These are phyloP conservation scores for Spatulosminthurus flaviceps DNA, from an alignment of 2,888 invertebrate genomes.

Conservation along the genomic window DNA sequence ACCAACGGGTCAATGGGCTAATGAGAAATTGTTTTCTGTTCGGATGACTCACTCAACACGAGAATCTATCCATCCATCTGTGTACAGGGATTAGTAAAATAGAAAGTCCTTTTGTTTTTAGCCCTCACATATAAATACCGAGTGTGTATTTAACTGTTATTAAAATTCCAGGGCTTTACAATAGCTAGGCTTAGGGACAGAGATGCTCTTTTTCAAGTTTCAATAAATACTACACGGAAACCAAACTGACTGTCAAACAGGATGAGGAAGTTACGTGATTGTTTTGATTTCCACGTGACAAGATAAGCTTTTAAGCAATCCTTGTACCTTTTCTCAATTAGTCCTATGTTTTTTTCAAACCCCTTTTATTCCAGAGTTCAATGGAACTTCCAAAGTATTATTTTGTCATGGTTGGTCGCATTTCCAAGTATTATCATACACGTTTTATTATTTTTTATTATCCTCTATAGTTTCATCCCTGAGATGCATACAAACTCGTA, in stretches of 20 bases:
- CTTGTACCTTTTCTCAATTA: not conserved
- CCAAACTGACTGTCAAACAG: not conserved
- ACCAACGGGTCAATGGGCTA: slow-evolving; percentile 15
- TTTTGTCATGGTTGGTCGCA: too few species aligned
- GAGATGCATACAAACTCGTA: too few species aligned
- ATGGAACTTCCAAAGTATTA: not conserved
- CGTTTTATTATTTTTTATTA: too few species aligned
- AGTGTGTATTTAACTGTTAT: too few species aligned
- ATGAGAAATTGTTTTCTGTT: slow-evolving; percentile 18
- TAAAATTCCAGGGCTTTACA: too few species aligned
- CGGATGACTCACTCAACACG: not conserved
- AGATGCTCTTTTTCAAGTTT: not conserved
- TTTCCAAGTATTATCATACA: too few species aligned
- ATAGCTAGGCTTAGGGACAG: too few species aligned
- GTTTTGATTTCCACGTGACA: slow-evolving; percentile 3
- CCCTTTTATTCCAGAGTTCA: not conserved
- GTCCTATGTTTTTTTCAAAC: too few species aligned
- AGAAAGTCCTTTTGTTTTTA: not conserved
- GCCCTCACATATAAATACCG: too few species aligned
- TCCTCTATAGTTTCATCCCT: too few species aligned
- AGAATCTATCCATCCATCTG: not conserved
- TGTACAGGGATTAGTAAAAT: not conserved
- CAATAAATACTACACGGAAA: not conserved
- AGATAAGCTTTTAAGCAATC: not conserved
- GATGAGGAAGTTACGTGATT: slow-evolving; percentile 14